Conservation (phyloP, 2,797 vertebrate species). For the Mus caroli region DNA sequence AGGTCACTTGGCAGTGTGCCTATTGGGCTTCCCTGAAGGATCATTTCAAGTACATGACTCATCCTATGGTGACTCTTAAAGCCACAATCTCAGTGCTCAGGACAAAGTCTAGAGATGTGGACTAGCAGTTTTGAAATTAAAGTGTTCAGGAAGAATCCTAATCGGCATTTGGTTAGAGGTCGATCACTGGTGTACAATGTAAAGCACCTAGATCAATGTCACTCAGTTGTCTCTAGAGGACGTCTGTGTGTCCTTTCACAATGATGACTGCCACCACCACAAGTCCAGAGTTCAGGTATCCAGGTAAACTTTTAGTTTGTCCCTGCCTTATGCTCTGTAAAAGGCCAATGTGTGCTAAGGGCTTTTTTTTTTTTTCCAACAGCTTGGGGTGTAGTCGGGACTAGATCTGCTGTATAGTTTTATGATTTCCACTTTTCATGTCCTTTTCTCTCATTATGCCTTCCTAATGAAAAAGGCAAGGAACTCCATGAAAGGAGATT, state of each 20-base stretch:
- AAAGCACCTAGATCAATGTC: background rate
- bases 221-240: background rate
- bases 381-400: background rate
- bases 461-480: background rate
- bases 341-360: fast-evolving
- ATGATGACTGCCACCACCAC: background rate
- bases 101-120: background rate
- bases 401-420: background rate
- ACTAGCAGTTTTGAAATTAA: background rate
- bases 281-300: background rate
- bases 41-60: background rate
- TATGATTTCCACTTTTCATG: background rate
- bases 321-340: background rate
- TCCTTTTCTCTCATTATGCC: background rate
- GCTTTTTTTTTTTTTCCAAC: background rate
- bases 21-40: background rate
- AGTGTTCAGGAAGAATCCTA: background rate
- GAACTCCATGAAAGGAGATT: constrained; percentile 4
- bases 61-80: background rate
- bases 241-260: background rate
- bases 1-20: constrained; percentile 19
- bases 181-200: background rate
- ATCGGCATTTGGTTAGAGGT: background rate
- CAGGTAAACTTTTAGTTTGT: background rate
- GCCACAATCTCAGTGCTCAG: background rate